Evolutionary conservation across 2,888 invertebrate species (phyloP).

Genomic region (Apomyelois bistriatella): DNA sequence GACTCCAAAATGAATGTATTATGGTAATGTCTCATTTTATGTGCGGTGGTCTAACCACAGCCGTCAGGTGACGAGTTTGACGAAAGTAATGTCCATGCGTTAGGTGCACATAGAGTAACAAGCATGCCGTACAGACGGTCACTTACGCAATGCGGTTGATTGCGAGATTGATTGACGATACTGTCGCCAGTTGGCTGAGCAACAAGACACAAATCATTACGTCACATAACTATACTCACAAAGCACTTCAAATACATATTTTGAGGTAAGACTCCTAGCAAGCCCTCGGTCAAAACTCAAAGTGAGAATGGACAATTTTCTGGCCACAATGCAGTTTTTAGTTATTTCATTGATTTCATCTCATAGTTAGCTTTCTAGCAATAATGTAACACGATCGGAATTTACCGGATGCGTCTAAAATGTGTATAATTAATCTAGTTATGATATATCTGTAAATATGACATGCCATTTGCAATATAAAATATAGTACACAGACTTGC

Average conservation of each 20-base stretch:
- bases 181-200: constrained; percentile 95
- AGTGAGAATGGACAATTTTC: not conserved
- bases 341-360: not conserved
- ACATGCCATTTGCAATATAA: constrained; percentile 8
- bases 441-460: not conserved
- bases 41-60: constrained; percentile 29
- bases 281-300: too few relatives aligned
- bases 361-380: constrained; percentile 4
- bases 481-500: constrained; percentile 13
- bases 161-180: constrained; percentile 95
- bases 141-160: constrained; percentile 96
- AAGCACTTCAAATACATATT: constrained; percentile 30
- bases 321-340: constrained; percentile 7
- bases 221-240: constrained; percentile 69
- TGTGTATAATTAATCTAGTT: not conserved
- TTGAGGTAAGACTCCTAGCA: too few relatives aligned
- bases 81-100: constrained; percentile 57
- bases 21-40: not conserved
- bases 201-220: constrained; percentile 75
- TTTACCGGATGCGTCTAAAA: too few relatives aligned
- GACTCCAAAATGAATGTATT: constrained; percentile 8
- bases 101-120: constrained; percentile 60
- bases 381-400: not conserved
- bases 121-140: constrained; percentile 68
- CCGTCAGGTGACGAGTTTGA: constrained; percentile 30